Conservation (phyloP, 2,113 vertebrate species). For the Phoenicopterus ruber region DNA sequence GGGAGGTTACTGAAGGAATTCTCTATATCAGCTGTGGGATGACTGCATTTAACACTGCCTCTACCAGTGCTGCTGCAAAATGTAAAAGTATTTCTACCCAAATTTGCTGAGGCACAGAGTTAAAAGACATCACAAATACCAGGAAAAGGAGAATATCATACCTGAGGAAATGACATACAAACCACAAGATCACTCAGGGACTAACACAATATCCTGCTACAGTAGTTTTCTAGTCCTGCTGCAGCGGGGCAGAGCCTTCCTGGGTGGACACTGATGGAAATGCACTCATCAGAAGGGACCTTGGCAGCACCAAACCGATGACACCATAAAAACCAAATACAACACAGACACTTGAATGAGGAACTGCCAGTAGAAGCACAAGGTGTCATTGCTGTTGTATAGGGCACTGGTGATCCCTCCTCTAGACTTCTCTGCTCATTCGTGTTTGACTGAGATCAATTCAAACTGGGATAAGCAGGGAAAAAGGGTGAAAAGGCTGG, state of each 20-base stretch:
- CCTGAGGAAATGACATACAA: not conserved
- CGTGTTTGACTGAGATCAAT: not conserved
- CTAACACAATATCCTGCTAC: not conserved
- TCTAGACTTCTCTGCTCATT: not conserved
- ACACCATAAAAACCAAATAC: too few species aligned
- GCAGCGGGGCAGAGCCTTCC: too few species aligned
- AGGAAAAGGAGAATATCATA: not conserved
- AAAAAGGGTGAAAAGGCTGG: not conserved
- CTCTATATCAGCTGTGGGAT: not conserved
- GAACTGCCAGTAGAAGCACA: too few species aligned
- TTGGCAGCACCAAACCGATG: too few species aligned
- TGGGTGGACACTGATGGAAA: too few species aligned
- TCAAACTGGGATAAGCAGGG: not conserved
- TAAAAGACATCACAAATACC: not conserved
- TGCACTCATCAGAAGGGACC: too few species aligned
- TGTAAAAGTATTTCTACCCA: not conserved
- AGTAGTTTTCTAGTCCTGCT: too few species aligned
- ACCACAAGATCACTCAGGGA: not conserved
- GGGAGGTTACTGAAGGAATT: constrained; percentile 55
- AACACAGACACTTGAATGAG: too few species aligned
- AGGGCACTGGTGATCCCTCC: not conserved
- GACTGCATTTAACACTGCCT: constrained; percentile 15
- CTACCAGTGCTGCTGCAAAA: not conserved
- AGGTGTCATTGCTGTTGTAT: accelerated
- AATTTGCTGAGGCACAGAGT: not conserved